Evolutionary conservation across 2,888 invertebrate species (phyloP), one percentile per base, ranked within the genome.

Genomic region (Nasonia oneida): DNA sequence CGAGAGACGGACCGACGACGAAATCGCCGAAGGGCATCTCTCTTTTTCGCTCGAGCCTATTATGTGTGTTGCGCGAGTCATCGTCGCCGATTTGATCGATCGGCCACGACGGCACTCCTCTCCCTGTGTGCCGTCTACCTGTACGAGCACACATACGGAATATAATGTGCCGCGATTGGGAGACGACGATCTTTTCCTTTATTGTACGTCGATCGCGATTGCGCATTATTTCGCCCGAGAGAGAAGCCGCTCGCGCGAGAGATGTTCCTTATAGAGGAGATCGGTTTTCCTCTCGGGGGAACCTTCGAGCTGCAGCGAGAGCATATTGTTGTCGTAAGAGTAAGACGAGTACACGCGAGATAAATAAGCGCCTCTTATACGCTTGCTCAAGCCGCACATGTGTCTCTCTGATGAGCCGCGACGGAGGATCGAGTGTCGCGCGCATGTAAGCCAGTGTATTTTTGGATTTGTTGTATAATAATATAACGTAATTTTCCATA

Each of bases 11-110:
- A 15, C 57, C 57, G 39, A 39, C 29, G 29, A 29, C n/a, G n/a
- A 37, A 5, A 74, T 74, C 23, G 81, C 81, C 81, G 81, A 81
- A 81, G 81, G 81, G 81, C 81, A 81, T 64, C 29, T 57, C 61
- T 74, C 71, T n/a, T 47, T 39, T 77, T 77, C 64, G 12, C 77
- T 77, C 42, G 53, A 29, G 29, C 29, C 29, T 10, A n/a, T 73
- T 6, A 2, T 10, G 4, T 53, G 53, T 14, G 12, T 53, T 39
- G 57, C 39, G 37, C 77, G 77, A 77, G 77, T 61, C 61, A 61
- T 77, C 77, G 61, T 77, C 23, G 39, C 74, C 57, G 53, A 50
- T 53, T 15, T 75, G 53, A 75, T 50, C 75, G 47, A 75, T 75
- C 23, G 75, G 33, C 10, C 29, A 57, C 33, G 23, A 23, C 33